These are phyloP conservation scores for Tineola bisselliella DNA, from an alignment of 2,888 invertebrate species.

Conservation along the genomic window DNA sequence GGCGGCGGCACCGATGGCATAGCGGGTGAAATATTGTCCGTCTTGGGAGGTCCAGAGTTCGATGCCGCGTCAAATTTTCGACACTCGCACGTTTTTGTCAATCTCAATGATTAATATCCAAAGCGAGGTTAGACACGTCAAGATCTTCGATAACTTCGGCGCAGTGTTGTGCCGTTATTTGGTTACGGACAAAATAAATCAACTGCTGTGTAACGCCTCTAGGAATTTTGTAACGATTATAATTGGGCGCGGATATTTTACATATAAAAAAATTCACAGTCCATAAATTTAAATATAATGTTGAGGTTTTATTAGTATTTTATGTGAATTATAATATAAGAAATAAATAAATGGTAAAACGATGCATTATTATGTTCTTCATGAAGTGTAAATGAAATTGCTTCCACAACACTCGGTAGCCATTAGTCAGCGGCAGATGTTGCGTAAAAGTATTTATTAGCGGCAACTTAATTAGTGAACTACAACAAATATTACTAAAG, in stretches of 20 bases:
- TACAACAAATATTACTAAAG: conserved; percentile 62
- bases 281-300: too few relatives aligned
- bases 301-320: too few relatives aligned
- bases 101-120: conserved; percentile 56
- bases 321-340: too few relatives aligned
- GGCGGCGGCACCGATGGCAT: conserved; percentile 34
- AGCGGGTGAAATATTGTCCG: conserved; percentile 56
- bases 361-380: neutral
- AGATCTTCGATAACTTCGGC: conserved; percentile 38
- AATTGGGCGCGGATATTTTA: neutral
- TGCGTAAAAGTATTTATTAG: conserved; percentile 59
- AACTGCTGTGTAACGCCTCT: neutral
- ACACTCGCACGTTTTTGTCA: conserved; percentile 65
- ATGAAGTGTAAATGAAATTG: neutral
- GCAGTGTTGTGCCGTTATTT: conserved; percentile 4
- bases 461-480: conserved; percentile 57
- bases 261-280: neutral
- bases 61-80: conserved; percentile 52
- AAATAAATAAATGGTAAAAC: too few relatives aligned
- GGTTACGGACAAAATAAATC: neutral
- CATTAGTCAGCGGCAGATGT: conserved; percentile 40
- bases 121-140: conserved; percentile 29
- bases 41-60: conserved; percentile 55
- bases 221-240: neutral
- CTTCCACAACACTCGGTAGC: neutral